Base-by-base conservation (phyloP, 1,140 invertebrate genomes). In the Heliothis subflexa region DNA sequence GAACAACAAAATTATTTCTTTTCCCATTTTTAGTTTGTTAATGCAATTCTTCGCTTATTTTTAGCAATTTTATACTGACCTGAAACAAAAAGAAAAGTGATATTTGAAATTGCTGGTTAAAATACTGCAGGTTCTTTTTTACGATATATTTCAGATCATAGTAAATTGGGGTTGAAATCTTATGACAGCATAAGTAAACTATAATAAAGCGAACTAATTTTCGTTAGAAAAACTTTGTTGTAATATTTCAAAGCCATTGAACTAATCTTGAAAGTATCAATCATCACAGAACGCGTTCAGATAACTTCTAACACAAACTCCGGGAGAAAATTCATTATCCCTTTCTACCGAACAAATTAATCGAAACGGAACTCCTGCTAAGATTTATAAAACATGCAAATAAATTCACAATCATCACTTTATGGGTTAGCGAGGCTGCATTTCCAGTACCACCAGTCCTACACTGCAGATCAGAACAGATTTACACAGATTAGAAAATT, bases 81-180 rank as follows among this genome's bases (percentile, higher is more conserved):
- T 83, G 82, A 55, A 83, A 83, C 82, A 83, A 83, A 79, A 33
- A 40, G 7, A 18, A 74, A n/a, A n/a, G n/a, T n/a, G n/a, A n/a
- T n/a, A n/a, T n/a, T n/a, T n/a, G n/a, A n/a, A n/a, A n/a, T n/a
- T n/a, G n/a, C n/a, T n/a, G n/a, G n/a, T 49, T 45, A 73, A 61
- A 49, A 47, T 47, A 18, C 61, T 0, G 33, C 33, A n/a, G n/a
- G n/a, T n/a, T n/a, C n/a, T n/a, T n/a, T n/a, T n/a, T n/a, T n/a
- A n/a, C n/a, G n/a, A n/a, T n/a, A n/a, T n/a, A n/a, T n/a, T n/a
- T n/a, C n/a, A n/a, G n/a, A n/a, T n/a, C n/a, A n/a, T n/a, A n/a
- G n/a, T n/a, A n/a, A n/a, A n/a, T n/a, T n/a, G n/a, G n/a, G n/a
- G n/a, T n/a, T n/a, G n/a, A n/a, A n/a, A n/a, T n/a, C n/a, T n/a